phyloP scores from a whole-genome alignment of 2,888 invertebrate genomes.

The Amblyjoppa fuscipennis region DNA sequence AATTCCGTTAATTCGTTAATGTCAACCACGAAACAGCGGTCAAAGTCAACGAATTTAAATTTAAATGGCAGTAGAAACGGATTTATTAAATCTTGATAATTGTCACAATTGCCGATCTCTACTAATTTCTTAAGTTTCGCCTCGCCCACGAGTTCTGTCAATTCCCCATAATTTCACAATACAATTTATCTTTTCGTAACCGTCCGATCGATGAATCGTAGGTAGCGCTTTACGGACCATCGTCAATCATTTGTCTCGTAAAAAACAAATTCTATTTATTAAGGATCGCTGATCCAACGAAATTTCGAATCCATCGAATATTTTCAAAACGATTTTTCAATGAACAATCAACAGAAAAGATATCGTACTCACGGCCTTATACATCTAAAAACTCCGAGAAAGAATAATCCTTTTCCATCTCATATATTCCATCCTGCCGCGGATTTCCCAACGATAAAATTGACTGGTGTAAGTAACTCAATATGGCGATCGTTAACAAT shows the following conservation, averaged over 20 bases:
- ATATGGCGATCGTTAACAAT: slow-evolving; percentile 24
- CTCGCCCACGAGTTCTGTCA: neutral
- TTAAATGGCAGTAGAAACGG: neutral
- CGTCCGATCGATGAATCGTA: neutral
- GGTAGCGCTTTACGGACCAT: neutral
- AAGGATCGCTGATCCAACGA: too few relatives aligned
- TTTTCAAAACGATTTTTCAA: neutral
- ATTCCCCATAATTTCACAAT: neutral
- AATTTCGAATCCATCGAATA: too few relatives aligned
- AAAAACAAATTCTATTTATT: too few relatives aligned
- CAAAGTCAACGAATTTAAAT: neutral
- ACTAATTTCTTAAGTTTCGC: neutral
- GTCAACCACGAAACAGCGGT: neutral
- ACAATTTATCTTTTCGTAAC: neutral
- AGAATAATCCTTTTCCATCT: neutral
- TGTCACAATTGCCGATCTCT: neutral
- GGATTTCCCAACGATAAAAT: too few relatives aligned
- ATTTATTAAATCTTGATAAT: neutral
- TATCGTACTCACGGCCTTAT: neutral
- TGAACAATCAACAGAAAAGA: neutral
- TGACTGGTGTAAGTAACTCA: neutral
- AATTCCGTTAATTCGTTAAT: neutral
- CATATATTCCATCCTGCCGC: neutral
- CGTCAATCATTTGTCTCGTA: too few relatives aligned
- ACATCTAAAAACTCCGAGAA: neutral